These are phyloP conservation scores for Aproaerema taeniolella DNA, from an alignment of 2,888 invertebrate species.

Conservation along the genomic window DNA sequence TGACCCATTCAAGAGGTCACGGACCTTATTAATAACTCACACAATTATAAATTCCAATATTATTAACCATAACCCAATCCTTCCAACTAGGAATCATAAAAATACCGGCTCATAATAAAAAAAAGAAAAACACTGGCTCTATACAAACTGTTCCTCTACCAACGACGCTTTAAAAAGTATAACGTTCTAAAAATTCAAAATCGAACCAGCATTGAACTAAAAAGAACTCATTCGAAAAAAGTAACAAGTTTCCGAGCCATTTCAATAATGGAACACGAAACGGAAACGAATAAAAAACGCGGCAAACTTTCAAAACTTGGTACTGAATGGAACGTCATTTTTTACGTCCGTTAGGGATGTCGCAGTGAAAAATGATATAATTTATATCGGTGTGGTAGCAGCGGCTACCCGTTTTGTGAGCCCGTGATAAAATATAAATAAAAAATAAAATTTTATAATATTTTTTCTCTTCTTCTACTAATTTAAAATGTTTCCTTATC, in stretches of 20 bases:
- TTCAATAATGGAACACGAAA: slow-evolving; percentile 60
- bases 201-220: slow-evolving; percentile 12
- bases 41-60: slow-evolving; percentile 51
- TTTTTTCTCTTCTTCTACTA: slow-evolving; percentile 72
- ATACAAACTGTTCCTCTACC: neutral
- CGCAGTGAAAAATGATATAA: slow-evolving; percentile 77
- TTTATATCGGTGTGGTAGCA: slow-evolving; percentile 71
- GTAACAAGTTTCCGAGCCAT: slow-evolving; percentile 22
- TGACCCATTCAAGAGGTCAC: too few relatives aligned
- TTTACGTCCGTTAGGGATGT: slow-evolving; percentile 74
- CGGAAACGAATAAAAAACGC: slow-evolving; percentile 76
- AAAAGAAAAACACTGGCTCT: slow-evolving; percentile 8
- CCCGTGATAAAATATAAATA: slow-evolving; percentile 70
- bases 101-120: slow-evolving; percentile 33
- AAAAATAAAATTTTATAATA: slow-evolving; percentile 63
- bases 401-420: slow-evolving; percentile 75
- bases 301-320: slow-evolving; percentile 72
- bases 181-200: neutral
- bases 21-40: slow-evolving; percentile 34
- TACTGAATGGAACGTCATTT: slow-evolving; percentile 73
- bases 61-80: slow-evolving; percentile 31
- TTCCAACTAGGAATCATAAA: slow-evolving; percentile 43
- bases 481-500: slow-evolving; percentile 78
- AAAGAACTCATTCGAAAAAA: slow-evolving; percentile 13
- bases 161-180: slow-evolving; percentile 5